These are phyloP conservation scores for Oryzias woworae DNA, from an alignment of 2,113 vertebrate genomes.

Conservation along the genomic window DNA sequence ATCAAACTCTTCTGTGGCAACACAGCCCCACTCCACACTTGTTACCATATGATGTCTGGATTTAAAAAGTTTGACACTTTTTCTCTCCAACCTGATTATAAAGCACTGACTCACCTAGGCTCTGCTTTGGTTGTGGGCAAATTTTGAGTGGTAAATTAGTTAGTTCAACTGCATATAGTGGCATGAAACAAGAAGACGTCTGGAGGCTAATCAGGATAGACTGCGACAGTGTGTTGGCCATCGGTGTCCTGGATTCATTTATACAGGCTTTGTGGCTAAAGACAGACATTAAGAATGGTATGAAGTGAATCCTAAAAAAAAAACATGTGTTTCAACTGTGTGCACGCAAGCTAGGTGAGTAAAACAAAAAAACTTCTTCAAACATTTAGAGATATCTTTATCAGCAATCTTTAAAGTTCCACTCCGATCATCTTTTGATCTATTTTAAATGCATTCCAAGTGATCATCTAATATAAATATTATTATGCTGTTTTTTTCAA, in stretches of 20 bases:
- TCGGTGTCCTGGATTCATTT: slow-evolving; percentile 48
- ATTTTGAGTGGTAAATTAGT: slow-evolving; percentile 5
- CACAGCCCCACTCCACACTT: slow-evolving; percentile 10
- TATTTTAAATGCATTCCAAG: too few species aligned
- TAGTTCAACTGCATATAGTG: slow-evolving; percentile 7
- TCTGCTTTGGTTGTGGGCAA: slow-evolving; percentile 16
- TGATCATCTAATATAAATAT: too few species aligned
- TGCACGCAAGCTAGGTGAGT: slow-evolving; percentile 12
- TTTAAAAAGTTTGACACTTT: background rate
- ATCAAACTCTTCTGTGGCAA: slow-evolving; percentile 16
- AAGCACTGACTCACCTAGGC: background rate
- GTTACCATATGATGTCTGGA: slow-evolving; percentile 22
- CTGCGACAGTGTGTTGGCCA: slow-evolving; percentile 48
- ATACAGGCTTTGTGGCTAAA: slow-evolving; percentile 48
- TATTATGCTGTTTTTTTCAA: too few species aligned
- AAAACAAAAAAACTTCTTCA: background rate
- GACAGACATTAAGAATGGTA: slow-evolving; percentile 46
- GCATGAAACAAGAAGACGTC: background rate
- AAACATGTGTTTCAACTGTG: slow-evolving; percentile 27
- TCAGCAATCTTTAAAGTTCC: too few species aligned
- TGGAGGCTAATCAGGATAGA: slow-evolving; percentile 30
- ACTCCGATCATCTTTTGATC: too few species aligned
- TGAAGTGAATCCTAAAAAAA: slow-evolving; percentile 41
- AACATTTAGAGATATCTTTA: too few species aligned
- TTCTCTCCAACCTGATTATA: slow-evolving; percentile 18